Evolutionary conservation across 2,888 invertebrate genomes (phyloP).

Genomic region (Calliopum simillimum): DNA sequence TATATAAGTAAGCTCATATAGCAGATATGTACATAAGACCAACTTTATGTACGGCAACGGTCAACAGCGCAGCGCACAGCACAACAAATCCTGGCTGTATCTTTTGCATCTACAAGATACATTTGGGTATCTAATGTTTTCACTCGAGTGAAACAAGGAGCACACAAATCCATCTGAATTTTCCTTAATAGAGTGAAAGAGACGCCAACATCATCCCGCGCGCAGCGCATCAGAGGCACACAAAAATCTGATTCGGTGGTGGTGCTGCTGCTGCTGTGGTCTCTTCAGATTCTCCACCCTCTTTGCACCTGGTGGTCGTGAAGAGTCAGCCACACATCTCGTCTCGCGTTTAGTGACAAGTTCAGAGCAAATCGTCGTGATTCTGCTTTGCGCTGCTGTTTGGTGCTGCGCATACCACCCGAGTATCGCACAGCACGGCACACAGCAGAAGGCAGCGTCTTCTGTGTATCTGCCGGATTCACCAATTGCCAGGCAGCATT

Average conservation of each 20-base stretch:
- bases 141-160: slow-evolving; percentile 41
- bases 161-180: slow-evolving; percentile 34
- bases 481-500: slow-evolving; percentile 58
- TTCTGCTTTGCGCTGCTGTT: slow-evolving; percentile 3
- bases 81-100: slow-evolving; percentile 38
- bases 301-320: slow-evolving; percentile 28
- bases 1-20: too few species aligned
- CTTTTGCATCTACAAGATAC: slow-evolving; percentile 37
- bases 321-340: slow-evolving; percentile 28
- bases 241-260: slow-evolving; percentile 5
- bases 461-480: slow-evolving; percentile 29
- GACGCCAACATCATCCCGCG: slow-evolving; percentile 18
- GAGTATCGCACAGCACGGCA: slow-evolving; percentile 20
- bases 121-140: slow-evolving; percentile 32
- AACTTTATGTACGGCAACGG: neutral
- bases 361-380: slow-evolving; percentile 4
- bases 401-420: neutral
- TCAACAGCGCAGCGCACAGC: slow-evolving; percentile 9
- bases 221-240: slow-evolving; percentile 11
- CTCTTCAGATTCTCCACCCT: slow-evolving; percentile 5
- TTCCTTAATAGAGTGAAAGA: slow-evolving; percentile 14
- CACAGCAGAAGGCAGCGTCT: slow-evolving; percentile 25
- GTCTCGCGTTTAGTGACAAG: slow-evolving; percentile 19
- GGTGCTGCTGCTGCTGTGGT: slow-evolving; percentile 2
- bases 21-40: too few species aligned